A percentile compares a stretch with the other conserved stretches of the same genome.
These are phyloP conservation scores for Macrotus californicus DNA, from an alignment of 2,113 vertebrate species.

Conservation along the genomic window DNA sequence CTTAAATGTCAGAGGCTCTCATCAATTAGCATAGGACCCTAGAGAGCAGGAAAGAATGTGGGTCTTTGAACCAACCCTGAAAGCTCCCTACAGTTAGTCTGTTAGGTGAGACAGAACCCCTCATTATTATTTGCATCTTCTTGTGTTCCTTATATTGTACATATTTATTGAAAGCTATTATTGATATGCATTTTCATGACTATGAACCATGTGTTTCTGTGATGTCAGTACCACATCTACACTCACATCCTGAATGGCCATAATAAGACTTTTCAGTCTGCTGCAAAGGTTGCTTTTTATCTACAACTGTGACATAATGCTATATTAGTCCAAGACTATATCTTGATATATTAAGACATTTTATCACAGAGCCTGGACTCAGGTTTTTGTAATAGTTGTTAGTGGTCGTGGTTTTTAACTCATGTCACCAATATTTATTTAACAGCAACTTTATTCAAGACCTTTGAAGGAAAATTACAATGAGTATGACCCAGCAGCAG, in stretches of 20 bases:
- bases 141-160: neutral
- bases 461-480: neutral
- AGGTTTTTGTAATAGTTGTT: neutral
- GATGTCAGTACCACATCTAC: neutral
- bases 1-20: neutral
- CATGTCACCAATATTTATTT: neutral
- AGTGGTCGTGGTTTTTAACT: neutral
- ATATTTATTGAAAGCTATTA: neutral
- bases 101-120: neutral
- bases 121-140: neutral
- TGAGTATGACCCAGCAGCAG: neutral
- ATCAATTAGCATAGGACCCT: neutral
- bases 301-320: neutral
- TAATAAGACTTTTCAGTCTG: neutral
- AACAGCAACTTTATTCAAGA: neutral
- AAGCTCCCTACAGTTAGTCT: neutral
- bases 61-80: neutral
- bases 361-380: neutral
- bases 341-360: neutral
- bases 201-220: neutral
- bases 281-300: neutral
- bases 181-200: neutral
- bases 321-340: neutral
- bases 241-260: neutral
- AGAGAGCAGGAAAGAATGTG: neutral